Percentiles rank a stretch among this genome's conserved stretches.
These are phyloP conservation scores for Heliconius erato DNA, from an alignment of 2,888 invertebrate species.

Conservation along the genomic window DNA sequence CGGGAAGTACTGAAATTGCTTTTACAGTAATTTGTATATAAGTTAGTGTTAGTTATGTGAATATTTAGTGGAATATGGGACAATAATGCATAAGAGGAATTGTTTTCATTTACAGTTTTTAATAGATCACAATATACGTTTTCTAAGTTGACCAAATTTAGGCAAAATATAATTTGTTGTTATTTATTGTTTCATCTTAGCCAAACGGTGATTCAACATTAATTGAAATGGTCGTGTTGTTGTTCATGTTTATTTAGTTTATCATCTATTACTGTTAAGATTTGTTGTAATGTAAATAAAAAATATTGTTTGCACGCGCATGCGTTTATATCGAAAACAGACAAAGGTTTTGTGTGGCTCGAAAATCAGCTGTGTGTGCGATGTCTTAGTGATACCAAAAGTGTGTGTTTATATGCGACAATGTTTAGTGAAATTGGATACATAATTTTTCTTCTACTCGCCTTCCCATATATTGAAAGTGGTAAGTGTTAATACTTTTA, in stretches of 20 bases:
- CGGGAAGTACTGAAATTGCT: conserved; percentile 63
- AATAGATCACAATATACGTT: conserved; percentile 52
- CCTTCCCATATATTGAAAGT: conserved; percentile 89
- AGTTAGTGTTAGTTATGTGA: conserved; percentile 61
- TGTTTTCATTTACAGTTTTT: conserved; percentile 56
- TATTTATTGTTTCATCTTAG: conserved; percentile 71
- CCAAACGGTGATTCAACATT: conserved; percentile 56
- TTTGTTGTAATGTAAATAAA: conserved; percentile 84
- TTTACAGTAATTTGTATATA: conserved; percentile 56
- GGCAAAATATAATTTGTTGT: conserved; percentile 67
- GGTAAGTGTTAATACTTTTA: conserved; percentile 82
- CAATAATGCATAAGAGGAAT: conserved; percentile 58
- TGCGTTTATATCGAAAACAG: conserved; percentile 85
- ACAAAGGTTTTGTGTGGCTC: conserved; percentile 87
- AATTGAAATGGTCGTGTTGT: conserved; percentile 61
- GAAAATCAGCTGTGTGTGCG: conserved; percentile 86
- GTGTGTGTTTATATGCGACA: conserved; percentile 82
- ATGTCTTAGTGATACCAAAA: conserved; percentile 84
- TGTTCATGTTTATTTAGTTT: conserved; percentile 59
- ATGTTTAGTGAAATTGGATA: conserved; percentile 89
- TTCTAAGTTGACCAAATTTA: conserved; percentile 55
- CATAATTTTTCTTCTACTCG: conserved; percentile 88
- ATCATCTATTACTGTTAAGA: conserved; percentile 62
- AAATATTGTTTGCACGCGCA: conserved; percentile 85
- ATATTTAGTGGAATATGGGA: conserved; percentile 60